Evolutionary conservation across 2,797 vertebrate species (phyloP).

Genomic region (Furcifer pardalis): DNA sequence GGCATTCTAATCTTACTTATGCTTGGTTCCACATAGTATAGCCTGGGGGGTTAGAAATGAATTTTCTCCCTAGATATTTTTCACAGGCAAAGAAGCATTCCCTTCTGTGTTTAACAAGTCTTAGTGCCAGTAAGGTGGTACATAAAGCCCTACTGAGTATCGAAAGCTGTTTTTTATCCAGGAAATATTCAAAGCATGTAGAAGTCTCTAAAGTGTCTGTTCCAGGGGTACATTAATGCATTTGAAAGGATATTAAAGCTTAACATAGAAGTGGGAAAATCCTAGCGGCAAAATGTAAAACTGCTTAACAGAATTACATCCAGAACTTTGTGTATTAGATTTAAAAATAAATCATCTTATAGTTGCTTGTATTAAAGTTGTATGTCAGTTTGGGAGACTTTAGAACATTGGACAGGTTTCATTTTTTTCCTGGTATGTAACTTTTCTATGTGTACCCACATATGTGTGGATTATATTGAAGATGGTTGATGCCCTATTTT

Average conservation of each 20-base stretch:
- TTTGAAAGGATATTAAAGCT: constrained; percentile 81
- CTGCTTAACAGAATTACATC: constrained; percentile 79
- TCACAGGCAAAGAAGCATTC: constrained; percentile 58
- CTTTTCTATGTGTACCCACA: background rate
- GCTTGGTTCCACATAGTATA: constrained; percentile 19
- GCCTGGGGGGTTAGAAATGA: constrained; percentile 56
- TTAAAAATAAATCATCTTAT: constrained; percentile 70
- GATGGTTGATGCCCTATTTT: constrained; percentile 44
- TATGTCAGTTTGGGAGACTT: constrained; percentile 66
- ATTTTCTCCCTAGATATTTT: constrained; percentile 53
- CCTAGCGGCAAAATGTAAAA: constrained; percentile 78
- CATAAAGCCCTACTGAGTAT: constrained; percentile 67
- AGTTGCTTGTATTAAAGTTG: constrained; percentile 70
- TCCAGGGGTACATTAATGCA: constrained; percentile 77
- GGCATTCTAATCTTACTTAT: constrained; percentile 2
- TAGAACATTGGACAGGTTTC: constrained; percentile 65
- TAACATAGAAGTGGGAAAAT: constrained; percentile 71
- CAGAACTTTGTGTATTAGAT: constrained; percentile 75
- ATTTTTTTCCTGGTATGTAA: constrained; percentile 56
- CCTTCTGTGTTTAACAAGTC: constrained; percentile 67
- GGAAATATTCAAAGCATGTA: constrained; percentile 78
- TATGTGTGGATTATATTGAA: background rate
- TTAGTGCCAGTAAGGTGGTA: constrained; percentile 66
- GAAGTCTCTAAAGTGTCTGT: constrained; percentile 74
- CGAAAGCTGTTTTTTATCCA: constrained; percentile 77